Conservation (phyloP, 2,888 invertebrate genomes). For the Drosophila lacicola region DNA sequence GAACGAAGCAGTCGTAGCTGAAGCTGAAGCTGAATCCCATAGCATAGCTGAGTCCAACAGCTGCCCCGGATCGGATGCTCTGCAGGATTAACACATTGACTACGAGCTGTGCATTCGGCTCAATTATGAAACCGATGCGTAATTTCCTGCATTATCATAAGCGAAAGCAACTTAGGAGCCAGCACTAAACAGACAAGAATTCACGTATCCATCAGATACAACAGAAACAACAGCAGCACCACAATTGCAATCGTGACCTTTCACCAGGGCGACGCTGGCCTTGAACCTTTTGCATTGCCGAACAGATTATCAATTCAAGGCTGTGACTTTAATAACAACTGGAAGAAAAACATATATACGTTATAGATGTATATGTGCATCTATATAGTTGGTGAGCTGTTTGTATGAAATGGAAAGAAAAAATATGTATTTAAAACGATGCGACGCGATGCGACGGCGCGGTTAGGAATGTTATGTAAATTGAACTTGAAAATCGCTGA, state of each 20-base stretch:
- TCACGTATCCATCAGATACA: not conserved
- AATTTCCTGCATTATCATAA: conserved; percentile 12
- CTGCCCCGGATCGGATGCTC: conserved; percentile 28
- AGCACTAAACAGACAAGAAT: not conserved
- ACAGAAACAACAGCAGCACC: not conserved
- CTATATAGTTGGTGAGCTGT: not conserved
- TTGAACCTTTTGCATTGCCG: conserved; percentile 60
- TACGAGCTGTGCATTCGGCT: conserved; percentile 13
- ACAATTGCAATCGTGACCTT: conserved; percentile 50
- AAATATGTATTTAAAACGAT: conserved; percentile 6
- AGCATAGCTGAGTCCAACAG: conserved; percentile 10
- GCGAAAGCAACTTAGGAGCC: not conserved
- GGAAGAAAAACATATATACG: conserved; percentile 9
- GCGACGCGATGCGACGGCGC: conserved; percentile 44
- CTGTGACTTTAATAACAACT: conserved; percentile 49
- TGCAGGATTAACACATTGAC: conserved; percentile 42
- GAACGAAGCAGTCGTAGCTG: conserved; percentile 4
- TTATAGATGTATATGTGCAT: conserved; percentile 2
- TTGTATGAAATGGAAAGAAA: conserved; percentile 29
- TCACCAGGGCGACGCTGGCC: conserved; percentile 48
- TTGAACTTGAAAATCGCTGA: conserved; percentile 76
- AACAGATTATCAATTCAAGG: conserved; percentile 55
- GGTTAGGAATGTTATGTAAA: conserved; percentile 79
- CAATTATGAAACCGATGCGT: conserved; percentile 32
- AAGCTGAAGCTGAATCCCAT: conserved; percentile 3